These are phyloP conservation scores for Parochlus steinenii DNA, from an alignment of 2,888 invertebrate species.

Conservation along the genomic window DNA sequence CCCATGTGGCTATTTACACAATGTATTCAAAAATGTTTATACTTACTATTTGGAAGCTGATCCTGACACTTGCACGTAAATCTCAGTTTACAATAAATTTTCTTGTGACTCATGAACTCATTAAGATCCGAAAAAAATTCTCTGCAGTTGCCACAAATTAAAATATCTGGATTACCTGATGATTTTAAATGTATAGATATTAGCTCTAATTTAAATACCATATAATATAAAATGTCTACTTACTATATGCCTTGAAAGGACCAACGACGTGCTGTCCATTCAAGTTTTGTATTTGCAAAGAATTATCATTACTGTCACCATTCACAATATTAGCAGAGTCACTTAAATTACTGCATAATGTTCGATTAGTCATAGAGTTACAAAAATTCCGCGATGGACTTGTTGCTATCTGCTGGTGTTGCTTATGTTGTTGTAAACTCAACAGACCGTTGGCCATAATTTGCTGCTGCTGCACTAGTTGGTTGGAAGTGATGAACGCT, in stretches of 20 bases:
- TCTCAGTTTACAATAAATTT: constrained; percentile 51
- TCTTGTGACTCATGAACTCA: constrained; percentile 58
- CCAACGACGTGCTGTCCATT: constrained; percentile 25
- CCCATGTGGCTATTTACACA: neutral
- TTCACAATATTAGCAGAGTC: constrained; percentile 3
- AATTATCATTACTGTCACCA: constrained; percentile 9
- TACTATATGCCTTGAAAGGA: constrained; percentile 31
- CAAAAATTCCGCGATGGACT: constrained; percentile 21
- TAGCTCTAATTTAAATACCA: neutral
- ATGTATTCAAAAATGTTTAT: constrained; percentile 1
- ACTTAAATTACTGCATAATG: neutral
- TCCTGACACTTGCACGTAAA: constrained; percentile 54
- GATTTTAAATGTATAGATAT: neutral
- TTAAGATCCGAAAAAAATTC: constrained; percentile 55
- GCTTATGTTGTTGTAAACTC: constrained; percentile 17
- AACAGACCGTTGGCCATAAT: constrained; percentile 16
- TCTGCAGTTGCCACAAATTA: constrained; percentile 64
- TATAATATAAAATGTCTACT: constrained; percentile 18
- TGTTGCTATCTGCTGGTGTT: constrained; percentile 16
- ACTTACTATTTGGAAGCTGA: constrained; percentile 28
- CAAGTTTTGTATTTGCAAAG: constrained; percentile 12
- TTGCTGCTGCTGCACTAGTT: constrained; percentile 20
- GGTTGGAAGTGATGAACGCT: constrained; percentile 21
- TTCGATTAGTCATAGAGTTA: constrained; percentile 13
- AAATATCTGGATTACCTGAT: constrained; percentile 53